These are phyloP conservation scores for Punctoribates punctum DNA, from an alignment of 2,888 invertebrate genomes.

Conservation along the genomic window DNA sequence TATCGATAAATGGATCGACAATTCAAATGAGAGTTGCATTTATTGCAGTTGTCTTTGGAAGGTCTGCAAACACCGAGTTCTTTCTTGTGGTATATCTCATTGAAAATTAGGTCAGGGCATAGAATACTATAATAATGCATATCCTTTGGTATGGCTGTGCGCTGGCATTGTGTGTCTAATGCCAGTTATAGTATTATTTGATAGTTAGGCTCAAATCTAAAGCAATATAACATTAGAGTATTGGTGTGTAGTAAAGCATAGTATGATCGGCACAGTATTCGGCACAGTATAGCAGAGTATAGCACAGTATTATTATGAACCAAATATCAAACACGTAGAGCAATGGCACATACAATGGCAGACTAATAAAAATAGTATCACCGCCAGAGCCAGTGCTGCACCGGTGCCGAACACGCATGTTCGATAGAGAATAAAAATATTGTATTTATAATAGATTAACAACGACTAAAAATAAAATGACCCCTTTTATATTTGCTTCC, in stretches of 20 bases:
- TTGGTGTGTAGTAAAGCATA: conserved; percentile 21
- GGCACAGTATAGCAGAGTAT: too few relatives aligned
- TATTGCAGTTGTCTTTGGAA: too few relatives aligned
- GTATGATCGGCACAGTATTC: neutral
- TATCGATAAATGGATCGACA: too few relatives aligned
- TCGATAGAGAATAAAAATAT: conserved; percentile 35
- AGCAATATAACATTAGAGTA: conserved; percentile 22
- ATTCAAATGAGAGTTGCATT: too few relatives aligned
- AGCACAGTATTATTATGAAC: conserved; percentile 12
- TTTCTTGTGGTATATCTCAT: neutral
- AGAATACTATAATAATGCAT: conserved; percentile 21
- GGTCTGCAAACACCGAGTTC: too few relatives aligned
- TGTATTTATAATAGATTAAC: conserved; percentile 37
- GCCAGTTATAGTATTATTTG: conserved; percentile 21
- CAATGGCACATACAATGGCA: conserved; percentile 18
- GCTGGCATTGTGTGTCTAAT: neutral
- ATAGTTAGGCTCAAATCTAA: conserved; percentile 33
- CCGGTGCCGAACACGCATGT: conserved; percentile 10
- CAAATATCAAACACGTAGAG: conserved; percentile 27
- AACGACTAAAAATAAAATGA: conserved; percentile 31
- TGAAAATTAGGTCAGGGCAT: conserved; percentile 25
- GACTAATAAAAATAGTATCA: conserved; percentile 34
- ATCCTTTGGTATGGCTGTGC: neutral
- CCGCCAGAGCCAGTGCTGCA: neutral
- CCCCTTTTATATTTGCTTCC: conserved; percentile 26